Base-by-base conservation (phyloP, 1,140 invertebrate genomes). In the Aradophagus sp. region DNA sequence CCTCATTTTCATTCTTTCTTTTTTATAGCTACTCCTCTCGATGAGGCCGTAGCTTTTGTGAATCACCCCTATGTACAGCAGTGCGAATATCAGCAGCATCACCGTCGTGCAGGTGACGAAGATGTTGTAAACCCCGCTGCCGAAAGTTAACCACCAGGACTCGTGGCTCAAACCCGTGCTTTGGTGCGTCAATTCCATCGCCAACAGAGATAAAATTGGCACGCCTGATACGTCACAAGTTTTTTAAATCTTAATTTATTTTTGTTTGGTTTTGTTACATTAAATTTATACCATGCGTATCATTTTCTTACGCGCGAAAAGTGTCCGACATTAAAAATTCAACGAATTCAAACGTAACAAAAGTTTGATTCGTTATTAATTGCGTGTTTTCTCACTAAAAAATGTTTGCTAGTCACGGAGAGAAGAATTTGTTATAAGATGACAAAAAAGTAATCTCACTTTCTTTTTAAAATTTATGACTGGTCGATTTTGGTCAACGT, bases 141-240 rank as follows among this genome's bases (percentile, higher is more conserved):
- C 87, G 20, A 80, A 82, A 29, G 87, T 81, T 48, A 90, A 72
- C 89, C 88, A 89, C 88, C 88, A 89, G 2, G 88, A 88, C 27
- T 85, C 80, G 34, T 88, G 81, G 52, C 83, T 75, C 50, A 84
- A 83, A 17, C 87, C 84, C 20, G 86, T 87, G 23, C 85, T 88
- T 61, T 87, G 84, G 36, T 88, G 85, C 5, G 86, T 86, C 20
- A 90, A 76, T 69, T 89, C 87, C n/a, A 87, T 88, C 11, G 86
- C 85, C 12, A 89, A 78, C 20, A 89, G 83, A 31, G 88, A 87
- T 48, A 90, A 82, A 26, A 89, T 80, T 12, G 88, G 88, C 2
- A 88, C 86, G 39, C 88, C 88, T 87, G 55, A 35, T 47, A n/a
- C 23, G 55, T 34, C 32, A 13, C 2, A 4, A n/a, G 8, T 29